These are phyloP conservation scores for Drosophila conformis DNA, from an alignment of 2,888 invertebrate species.

Conservation along the genomic window DNA sequence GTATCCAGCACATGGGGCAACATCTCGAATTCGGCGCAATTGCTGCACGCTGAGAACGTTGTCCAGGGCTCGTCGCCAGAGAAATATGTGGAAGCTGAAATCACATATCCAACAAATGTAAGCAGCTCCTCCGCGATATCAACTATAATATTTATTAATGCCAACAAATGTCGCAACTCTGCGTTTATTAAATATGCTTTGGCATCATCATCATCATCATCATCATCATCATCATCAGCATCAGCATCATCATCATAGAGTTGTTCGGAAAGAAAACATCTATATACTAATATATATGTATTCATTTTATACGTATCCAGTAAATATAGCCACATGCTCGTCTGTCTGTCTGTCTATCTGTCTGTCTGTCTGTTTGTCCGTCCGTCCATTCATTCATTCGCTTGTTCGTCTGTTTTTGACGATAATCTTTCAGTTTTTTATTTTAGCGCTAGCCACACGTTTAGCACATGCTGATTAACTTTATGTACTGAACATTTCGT, in stretches of 20 bases:
- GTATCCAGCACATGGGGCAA: slow-evolving; percentile 83
- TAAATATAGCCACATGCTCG: neutral
- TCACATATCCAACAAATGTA: slow-evolving; percentile 82
- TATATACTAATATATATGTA: neutral
- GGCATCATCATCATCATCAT: too few relatives aligned
- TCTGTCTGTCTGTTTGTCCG: neutral
- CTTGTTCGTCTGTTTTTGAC: neutral
- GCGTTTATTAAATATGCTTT: neutral
- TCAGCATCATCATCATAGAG: neutral
- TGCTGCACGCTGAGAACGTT: slow-evolving; percentile 81
- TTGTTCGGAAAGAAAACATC: neutral
- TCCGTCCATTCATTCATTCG: too few relatives aligned
- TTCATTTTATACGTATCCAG: neutral
- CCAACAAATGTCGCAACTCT: neutral
- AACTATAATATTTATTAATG: neutral
- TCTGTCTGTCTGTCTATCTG: neutral
- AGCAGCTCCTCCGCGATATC: slow-evolving; percentile 32
- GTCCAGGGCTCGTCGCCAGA: slow-evolving; percentile 77
- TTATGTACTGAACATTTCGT: neutral
- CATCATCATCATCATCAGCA: too few relatives aligned
- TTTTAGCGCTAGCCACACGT: neutral
- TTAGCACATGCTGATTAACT: slow-evolving; percentile 1
- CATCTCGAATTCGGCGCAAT: slow-evolving; percentile 81
- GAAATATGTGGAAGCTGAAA: slow-evolving; percentile 81
- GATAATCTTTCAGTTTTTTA: neutral